Evolutionary conservation across 2,797 vertebrate species (phyloP).

Genomic region (Hypotaenidia okinawae): DNA sequence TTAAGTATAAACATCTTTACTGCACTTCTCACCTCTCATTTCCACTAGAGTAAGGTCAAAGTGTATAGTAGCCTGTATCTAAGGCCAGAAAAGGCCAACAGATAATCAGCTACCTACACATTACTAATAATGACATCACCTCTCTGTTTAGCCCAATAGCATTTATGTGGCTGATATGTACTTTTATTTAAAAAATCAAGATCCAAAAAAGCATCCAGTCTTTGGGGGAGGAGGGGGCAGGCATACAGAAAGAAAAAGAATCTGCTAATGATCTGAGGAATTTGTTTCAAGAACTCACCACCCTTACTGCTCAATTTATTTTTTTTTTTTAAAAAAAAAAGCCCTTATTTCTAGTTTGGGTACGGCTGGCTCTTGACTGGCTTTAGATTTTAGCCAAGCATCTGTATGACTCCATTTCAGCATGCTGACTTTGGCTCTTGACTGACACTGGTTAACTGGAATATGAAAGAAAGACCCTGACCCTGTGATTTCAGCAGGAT

Average conservation of each 20-base stretch:
- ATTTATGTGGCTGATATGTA: not conserved
- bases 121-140: not conserved
- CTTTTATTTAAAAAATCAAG: fast-evolving
- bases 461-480: not conserved
- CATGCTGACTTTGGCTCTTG: not conserved
- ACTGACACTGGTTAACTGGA: not conserved
- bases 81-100: not conserved
- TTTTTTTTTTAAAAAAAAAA: not conserved
- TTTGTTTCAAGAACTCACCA: not conserved
- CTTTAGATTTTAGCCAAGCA: not conserved
- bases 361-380: not conserved
- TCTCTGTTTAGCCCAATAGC: not conserved
- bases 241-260: not conserved
- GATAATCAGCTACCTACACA: not conserved
- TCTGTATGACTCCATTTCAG: not conserved
- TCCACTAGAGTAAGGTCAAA: not conserved
- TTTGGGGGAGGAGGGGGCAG: not conserved
- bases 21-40: not conserved
- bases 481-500: conserved; percentile 23
- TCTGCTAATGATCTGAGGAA: not conserved
- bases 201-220: not conserved
- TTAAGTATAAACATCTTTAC: not conserved
- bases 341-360: not conserved
- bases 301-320: not conserved
- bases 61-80: not conserved